Evolutionary conservation across 2,113 vertebrate species (phyloP).

Genomic region (Muntiacus muntjak): DNA sequence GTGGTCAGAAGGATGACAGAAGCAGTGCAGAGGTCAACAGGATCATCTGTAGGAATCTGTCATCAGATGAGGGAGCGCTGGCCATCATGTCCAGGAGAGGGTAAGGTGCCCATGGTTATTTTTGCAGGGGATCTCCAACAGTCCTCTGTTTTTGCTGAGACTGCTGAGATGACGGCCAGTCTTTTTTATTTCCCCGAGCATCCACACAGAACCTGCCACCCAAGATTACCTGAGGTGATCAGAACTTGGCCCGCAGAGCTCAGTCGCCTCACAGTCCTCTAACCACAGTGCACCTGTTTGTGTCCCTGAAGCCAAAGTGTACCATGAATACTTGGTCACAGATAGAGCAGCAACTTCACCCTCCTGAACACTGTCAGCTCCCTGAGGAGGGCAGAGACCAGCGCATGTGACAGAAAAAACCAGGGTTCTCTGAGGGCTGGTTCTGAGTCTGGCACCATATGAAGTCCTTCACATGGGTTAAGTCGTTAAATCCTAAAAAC

Average conservation of each 20-base stretch:
- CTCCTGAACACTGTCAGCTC: background rate
- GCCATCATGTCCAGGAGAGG: background rate
- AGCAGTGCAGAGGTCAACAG: background rate
- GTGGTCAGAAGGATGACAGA: rapidly evolving
- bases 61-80: background rate
- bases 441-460: background rate
- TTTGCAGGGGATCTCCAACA: background rate
- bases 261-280: background rate
- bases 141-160: background rate
- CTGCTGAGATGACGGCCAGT: background rate
- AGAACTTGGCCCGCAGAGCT: background rate
- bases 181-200: background rate
- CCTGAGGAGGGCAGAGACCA: background rate
- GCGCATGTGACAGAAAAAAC: background rate
- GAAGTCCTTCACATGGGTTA: background rate
- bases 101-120: background rate
- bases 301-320: background rate
- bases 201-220: background rate
- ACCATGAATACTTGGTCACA: background rate
- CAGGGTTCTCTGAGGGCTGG: background rate
- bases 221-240: background rate
- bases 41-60: background rate
- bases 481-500: background rate
- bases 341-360: background rate
- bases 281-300: background rate